Base-by-base conservation (phyloP, 2,888 invertebrate genomes). In the Epirrita christyi region DNA sequence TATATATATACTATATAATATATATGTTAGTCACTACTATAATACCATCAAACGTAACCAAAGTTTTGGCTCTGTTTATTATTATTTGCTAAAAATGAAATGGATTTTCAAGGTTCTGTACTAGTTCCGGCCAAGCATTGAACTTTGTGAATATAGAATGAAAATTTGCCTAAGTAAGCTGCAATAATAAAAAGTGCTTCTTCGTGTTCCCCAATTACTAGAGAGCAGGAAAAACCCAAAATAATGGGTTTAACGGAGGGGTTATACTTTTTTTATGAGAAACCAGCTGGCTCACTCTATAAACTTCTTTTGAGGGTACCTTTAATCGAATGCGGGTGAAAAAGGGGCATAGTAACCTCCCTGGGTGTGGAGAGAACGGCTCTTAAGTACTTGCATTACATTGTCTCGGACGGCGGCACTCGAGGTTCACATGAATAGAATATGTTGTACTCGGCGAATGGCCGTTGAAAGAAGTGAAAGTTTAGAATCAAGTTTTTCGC, bases 241-340 rank as follows among this genome's bases (percentile, higher is more conserved):
- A 66, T 68, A 64, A 75, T 70, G 66, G 70, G 70, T 68, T 67
- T 73, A 76, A 73, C 65, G 69, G 72, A 78, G 71, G 67, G 66
- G 75, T 74, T 74, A 78, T 80, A 76, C 72, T 61, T 78, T 80
- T n/a, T 81, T 78, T 80, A 80, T 75, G 75, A 69, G 66, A 76
- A 81, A 78, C 71, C 79, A 80, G 79, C 80, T 76, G 78, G 69
- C 72, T 78, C 73, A 80, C 75, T 78, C 79, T 79, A 85, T 86
- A 83, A 84, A 83, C 75, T 77, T 74, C 75, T 66, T 73, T 83
- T 80, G 79, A 78, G 77, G 78, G 78, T 67, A 74, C 72, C 75
- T 73, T 75, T 67, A 72, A 71, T 71, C 70, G 71, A 72, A 72
- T 71, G 70, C 68, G 75, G 78, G 71, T 68, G 72, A 77, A 72